phyloP scores from a whole-genome alignment of 2,797 vertebrate species.

The Sparidentex hasta region DNA sequence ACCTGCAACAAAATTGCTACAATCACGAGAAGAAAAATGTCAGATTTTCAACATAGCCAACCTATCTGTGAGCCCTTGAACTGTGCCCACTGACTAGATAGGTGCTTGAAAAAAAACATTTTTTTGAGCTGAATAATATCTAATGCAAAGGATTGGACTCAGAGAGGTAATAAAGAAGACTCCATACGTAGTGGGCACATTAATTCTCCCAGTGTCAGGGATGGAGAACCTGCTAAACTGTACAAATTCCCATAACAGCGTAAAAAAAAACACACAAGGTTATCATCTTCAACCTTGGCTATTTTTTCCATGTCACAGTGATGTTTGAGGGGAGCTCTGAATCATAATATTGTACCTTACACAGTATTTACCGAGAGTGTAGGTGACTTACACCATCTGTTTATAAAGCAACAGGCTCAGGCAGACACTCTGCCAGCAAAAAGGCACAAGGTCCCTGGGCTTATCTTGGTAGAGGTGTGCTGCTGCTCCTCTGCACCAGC shows the following conservation, averaged over 20 bases:
- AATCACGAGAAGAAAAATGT: slow-evolving; percentile 24
- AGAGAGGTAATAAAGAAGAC: slow-evolving; percentile 56
- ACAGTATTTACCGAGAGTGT: slow-evolving; percentile 71
- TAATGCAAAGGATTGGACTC: slow-evolving; percentile 59
- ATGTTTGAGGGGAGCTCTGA: slow-evolving; percentile 54
- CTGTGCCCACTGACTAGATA: slow-evolving; percentile 7
- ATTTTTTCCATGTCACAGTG: slow-evolving; percentile 39
- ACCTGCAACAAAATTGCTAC: slow-evolving; percentile 22
- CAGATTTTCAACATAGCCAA: slow-evolving; percentile 10
- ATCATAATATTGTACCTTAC: slow-evolving; percentile 63
- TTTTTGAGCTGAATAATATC: slow-evolving; percentile 56
- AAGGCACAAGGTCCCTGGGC: slow-evolving; percentile 76
- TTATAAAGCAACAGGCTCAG: slow-evolving; percentile 79
- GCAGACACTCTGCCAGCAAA: slow-evolving; percentile 75
- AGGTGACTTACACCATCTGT: slow-evolving; percentile 81
- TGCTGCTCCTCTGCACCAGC: slow-evolving; percentile 75
- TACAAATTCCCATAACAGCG: slow-evolving; percentile 51
- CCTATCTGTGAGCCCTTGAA: slow-evolving; percentile 26
- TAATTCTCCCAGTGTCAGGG: slow-evolving; percentile 48
- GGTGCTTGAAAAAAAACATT: slow-evolving; percentile 29
- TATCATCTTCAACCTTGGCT: slow-evolving; percentile 57
- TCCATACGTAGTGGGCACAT: slow-evolving; percentile 40
- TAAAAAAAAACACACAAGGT: slow-evolving; percentile 29
- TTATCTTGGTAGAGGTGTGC: slow-evolving; percentile 82
- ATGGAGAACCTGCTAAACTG: slow-evolving; percentile 42